Evolutionary conservation across 2,888 invertebrate species (phyloP), one percentile per base, ranked within the genome.

Genomic region (Hirtodrosophila trivittata): DNA sequence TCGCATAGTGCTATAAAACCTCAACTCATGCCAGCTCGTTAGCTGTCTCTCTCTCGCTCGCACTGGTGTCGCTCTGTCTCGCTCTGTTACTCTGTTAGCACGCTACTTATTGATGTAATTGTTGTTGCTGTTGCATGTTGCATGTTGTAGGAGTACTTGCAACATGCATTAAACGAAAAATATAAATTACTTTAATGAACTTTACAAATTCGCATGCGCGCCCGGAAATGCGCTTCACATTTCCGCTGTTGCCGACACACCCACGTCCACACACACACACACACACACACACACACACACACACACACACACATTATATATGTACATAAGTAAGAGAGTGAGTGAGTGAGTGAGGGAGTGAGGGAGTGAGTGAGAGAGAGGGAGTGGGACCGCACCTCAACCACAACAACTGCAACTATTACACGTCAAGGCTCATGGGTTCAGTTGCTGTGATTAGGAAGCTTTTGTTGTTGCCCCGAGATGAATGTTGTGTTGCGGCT

Each of bases 121-220:
- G 81, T 76, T 84, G 77, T 70, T 66, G 76, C 63, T 50, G 47
- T 35, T 32, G 42, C 45, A 35, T 51, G 65, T 62, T 52, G 68
- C 73, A 69, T 68, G 70, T 60, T 70, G 70, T 47, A 52, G 59
- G 32, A 64, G 73, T 56, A 71, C 68, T 72, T 83, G 73, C 70
- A 81, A 76, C 77, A 66, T 70, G 85, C 76, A 81, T 81, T 81
- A 58, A 85, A 82, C 77, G 75, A 69, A 66, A 67, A 76, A 85
- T 85, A 83, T 83, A 85, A 83, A 83, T 83, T 83, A 83, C 83
- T 85, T 83, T 83, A 83, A 83, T 83, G 83, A 83, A 83, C 83
- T 83, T 83, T 83, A 68, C 77, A 80, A 83, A 85, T 82, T 85
- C 85, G 77, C 80, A 84, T 77, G 82, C 78, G 66, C 77, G 67